Percentiles rank a stretch among this genome's conserved stretches.
These are phyloP conservation scores for Macrosteles quadrilineatus DNA, from an alignment of 1,140 invertebrate species.

Conservation along the genomic window DNA sequence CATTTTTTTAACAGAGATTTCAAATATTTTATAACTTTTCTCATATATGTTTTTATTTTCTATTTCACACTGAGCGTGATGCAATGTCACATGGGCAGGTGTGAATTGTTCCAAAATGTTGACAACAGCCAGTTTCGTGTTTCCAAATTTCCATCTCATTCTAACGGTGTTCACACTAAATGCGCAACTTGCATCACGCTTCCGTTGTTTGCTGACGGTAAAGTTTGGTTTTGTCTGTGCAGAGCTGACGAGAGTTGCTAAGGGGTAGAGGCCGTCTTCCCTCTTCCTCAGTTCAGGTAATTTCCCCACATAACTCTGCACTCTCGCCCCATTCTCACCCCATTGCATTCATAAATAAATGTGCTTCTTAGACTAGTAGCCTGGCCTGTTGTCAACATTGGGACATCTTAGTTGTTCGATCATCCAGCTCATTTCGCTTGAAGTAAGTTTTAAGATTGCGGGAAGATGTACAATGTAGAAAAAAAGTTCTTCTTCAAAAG, in stretches of 20 bases:
- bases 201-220: background rate
- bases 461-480: too few relatives aligned
- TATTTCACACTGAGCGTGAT: slow-evolving; percentile 19
- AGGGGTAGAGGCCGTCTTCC: background rate
- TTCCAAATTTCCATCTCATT: background rate
- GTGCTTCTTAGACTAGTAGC: slow-evolving; percentile 41
- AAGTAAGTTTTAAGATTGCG: too few relatives aligned
- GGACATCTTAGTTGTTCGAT: background rate
- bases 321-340: background rate
- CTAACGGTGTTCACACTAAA: background rate
- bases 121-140: background rate
- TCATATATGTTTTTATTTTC: too few relatives aligned
- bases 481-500: too few relatives aligned
- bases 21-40: too few relatives aligned
- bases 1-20: too few relatives aligned
- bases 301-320: background rate
- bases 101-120: slow-evolving; percentile 23
- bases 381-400: slow-evolving; percentile 21
- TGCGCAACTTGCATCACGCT: slow-evolving; percentile 20
- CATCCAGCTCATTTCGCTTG: too few relatives aligned
- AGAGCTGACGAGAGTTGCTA: background rate
- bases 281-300: background rate
- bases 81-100: background rate
- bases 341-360: slow-evolving; percentile 40
- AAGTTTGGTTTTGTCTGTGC: slow-evolving; percentile 22